These are phyloP conservation scores for Drosophila multiciliata DNA, from an alignment of 2,888 invertebrate genomes.

Conservation along the genomic window DNA sequence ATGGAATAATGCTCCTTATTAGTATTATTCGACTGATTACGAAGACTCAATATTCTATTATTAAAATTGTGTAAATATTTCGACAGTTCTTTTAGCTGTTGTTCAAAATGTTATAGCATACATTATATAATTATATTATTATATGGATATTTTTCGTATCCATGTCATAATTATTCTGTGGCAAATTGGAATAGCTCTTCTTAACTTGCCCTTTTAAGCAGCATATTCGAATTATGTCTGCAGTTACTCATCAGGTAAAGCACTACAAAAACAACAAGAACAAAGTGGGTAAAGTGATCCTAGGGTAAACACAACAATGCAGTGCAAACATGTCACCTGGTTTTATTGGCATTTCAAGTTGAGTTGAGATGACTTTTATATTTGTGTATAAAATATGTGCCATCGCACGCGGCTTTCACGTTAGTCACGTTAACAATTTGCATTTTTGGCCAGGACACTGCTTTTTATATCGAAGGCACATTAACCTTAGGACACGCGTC, in stretches of 20 bases:
- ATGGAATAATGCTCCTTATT: background rate
- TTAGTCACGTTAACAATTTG: conserved; percentile 78
- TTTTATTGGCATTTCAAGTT: conserved; percentile 43
- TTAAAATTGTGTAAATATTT: background rate
- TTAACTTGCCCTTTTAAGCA: background rate
- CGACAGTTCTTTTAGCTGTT: background rate
- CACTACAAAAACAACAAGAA: background rate
- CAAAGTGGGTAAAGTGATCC: background rate
- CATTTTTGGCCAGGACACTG: conserved; percentile 58
- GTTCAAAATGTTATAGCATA: background rate
- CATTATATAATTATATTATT: no score
- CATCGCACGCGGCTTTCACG: conserved; percentile 47
- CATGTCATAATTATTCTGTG: background rate
- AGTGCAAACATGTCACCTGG: conserved; percentile 25
- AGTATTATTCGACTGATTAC: background rate
- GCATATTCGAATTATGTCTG: background rate
- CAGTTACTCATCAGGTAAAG: background rate
- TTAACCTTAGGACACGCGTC: conserved; percentile 74
- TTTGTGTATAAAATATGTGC: conserved; percentile 40
- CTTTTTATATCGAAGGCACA: conserved; percentile 64
- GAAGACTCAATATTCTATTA: background rate
- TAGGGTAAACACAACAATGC: conserved; percentile 12
- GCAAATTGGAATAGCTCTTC: background rate
- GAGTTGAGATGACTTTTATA: conserved; percentile 37
- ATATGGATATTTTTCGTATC: no score